Evolutionary conservation across 2,888 invertebrate species (phyloP).

Genomic region (Altica lythri): DNA sequence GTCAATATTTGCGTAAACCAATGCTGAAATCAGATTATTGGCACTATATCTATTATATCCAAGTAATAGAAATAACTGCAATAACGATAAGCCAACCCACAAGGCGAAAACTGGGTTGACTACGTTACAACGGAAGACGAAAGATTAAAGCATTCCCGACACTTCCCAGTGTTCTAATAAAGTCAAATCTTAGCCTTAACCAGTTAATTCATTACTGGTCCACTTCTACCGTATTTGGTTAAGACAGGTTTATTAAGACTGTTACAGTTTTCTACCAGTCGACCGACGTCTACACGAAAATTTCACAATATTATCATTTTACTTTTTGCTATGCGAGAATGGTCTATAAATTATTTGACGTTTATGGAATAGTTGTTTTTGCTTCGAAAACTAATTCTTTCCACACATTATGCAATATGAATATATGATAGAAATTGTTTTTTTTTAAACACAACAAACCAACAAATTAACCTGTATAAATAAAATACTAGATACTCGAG

Average conservation of each 20-base stretch:
- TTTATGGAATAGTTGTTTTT: conserved; percentile 14
- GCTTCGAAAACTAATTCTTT: no score
- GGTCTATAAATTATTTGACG: conserved; percentile 26
- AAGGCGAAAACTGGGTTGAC: conserved; percentile 9
- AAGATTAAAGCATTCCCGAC: conserved; percentile 18
- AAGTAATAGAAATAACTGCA: no score
- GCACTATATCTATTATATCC: no score
- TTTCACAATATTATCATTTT: conserved; percentile 26
- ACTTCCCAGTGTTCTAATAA: conserved; percentile 24
- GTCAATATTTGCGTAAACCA: background rate
- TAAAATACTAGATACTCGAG: no score
- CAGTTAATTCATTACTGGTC: conserved; percentile 20
- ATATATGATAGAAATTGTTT: no score
- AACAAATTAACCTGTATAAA: no score
- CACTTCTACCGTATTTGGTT: conserved; percentile 26
- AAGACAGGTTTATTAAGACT: conserved; percentile 22
- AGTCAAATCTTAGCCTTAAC: conserved; percentile 19
- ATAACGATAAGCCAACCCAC: no score
- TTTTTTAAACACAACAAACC: no score
- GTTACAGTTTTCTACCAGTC: conserved; percentile 27
- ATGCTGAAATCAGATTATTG: no score
- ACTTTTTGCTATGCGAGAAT: conserved; percentile 20
- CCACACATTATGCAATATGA: no score
- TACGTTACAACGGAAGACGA: conserved; percentile 15
- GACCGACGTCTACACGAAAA: conserved; percentile 24